Conservation (phyloP, 2,888 invertebrate genomes). For the Falcaria lacertinaria region DNA sequence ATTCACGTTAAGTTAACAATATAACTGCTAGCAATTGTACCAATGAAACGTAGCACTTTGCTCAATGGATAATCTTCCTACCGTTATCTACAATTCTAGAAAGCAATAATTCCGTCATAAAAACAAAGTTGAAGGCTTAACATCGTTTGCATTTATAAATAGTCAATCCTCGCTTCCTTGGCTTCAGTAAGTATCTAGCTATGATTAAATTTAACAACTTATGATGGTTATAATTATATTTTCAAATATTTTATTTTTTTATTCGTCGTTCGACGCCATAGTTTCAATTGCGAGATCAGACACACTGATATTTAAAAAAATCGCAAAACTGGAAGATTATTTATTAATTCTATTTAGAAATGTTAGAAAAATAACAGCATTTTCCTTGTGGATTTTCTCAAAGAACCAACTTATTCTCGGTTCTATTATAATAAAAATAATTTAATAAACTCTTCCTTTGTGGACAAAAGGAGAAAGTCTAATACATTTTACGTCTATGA, state of each 20-base stretch:
- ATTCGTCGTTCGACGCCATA: too few species aligned
- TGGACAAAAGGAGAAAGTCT: background rate
- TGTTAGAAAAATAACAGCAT: background rate
- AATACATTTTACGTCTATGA: background rate
- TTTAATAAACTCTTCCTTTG: background rate
- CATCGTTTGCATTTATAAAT: background rate
- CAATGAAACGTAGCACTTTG: constrained; percentile 22
- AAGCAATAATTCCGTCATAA: background rate
- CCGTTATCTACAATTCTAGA: constrained; percentile 4
- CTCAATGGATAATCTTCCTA: constrained; percentile 29
- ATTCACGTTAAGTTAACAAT: too few species aligned
- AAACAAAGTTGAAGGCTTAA: background rate
- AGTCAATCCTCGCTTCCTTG: too few species aligned
- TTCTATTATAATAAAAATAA: background rate
- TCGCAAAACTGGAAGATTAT: too few species aligned
- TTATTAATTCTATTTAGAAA: too few species aligned
- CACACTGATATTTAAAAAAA: too few species aligned
- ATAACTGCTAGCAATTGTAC: too few species aligned
- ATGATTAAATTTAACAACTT: too few species aligned
- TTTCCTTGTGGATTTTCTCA: background rate
- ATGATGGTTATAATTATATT: too few species aligned
- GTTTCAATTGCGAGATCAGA: too few species aligned
- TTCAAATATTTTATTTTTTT: too few species aligned
- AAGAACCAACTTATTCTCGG: constrained; percentile 2
- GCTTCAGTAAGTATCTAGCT: too few species aligned